Evolutionary conservation across 2,888 invertebrate genomes (phyloP).

Genomic region (Mesorhabditis sp.): DNA sequence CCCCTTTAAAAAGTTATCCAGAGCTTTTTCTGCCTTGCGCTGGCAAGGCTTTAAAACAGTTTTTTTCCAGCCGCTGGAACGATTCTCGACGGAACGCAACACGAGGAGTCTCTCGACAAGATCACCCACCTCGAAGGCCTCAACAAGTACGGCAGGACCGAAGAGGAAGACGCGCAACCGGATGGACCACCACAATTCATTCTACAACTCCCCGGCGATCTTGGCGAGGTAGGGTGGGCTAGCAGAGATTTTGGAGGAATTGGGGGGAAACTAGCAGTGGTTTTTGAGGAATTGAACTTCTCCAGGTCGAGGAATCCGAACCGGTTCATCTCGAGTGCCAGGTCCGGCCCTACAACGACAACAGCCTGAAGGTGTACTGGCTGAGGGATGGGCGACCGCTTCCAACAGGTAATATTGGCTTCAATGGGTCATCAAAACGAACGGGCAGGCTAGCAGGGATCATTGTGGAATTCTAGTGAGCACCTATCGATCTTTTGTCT

Average conservation of each 20-base stretch:
- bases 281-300: background rate
- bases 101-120: constrained; percentile 57
- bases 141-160: constrained; percentile 53
- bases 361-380: constrained; percentile 81
- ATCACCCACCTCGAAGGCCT: constrained; percentile 64
- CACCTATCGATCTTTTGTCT: too few relatives aligned
- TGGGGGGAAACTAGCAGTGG: background rate
- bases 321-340: constrained; percentile 89
- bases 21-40: too few relatives aligned
- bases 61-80: constrained; percentile 37
- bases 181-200: constrained; percentile 43
- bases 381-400: constrained; percentile 86
- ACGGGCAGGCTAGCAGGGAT: too few relatives aligned
- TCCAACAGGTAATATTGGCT: constrained; percentile 81
- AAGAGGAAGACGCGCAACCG: constrained; percentile 48
- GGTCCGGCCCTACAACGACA: constrained; percentile 88
- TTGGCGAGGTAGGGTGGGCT: constrained; percentile 46
- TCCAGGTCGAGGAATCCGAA: constrained; percentile 69
- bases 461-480: too few relatives aligned
- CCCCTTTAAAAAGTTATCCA: too few relatives aligned
- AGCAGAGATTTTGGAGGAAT: background rate
- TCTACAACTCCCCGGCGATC: constrained; percentile 30
- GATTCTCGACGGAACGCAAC: constrained; percentile 53
- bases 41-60: too few relatives aligned
- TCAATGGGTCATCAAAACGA: constrained; percentile 11